Evolutionary conservation across 1,140 invertebrate genomes (phyloP), one percentile per base, ranked within the genome.

Genomic region (Anoplolepis gracilipes): DNA sequence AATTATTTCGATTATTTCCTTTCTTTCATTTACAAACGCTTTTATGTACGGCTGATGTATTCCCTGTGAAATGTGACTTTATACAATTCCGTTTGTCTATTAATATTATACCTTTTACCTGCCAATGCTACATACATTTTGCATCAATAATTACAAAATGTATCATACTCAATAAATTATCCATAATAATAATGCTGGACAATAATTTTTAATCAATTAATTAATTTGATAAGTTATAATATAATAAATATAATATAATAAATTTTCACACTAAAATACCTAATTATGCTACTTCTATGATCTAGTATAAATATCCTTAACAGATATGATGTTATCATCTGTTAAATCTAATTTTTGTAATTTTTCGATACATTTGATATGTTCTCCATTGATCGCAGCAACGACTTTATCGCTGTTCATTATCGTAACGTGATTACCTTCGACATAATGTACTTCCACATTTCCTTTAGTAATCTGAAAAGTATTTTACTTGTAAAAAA

Each of bases 21-120:
- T 19, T 8, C 11, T 3, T 55, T 25, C 11, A 1, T 28, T 5
- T 42, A 0, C 39, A 28, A 1, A 22, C 2, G 8, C 30, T 79
- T 46, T 81, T 53, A 55, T n/a, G 0, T 6, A 0, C 1, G 13
- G 55, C 28, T 19, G n/a, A 69, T 36, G 2, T 22, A 39, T 33
- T 62, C 6, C 13, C 16, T 19, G 6, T 13, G 30, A 69, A 69
- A 55, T 55, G 16, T 16, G 46, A 49, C 3, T 46, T 46, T 46
- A 46, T 46, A 46, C 1, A 16, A 16, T 46, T 2, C 13, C 0
- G 13, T 16, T 49, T 49, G 46, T 0, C 16, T 16, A 19, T n/a
- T 16, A 49, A 16, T 49, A 16, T 49, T 7, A 55, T 69, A 62
- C 6, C 55, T 67, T 67, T 79, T 69, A 79, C 25, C 64, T 55